Evolutionary conservation across 1,140 invertebrate genomes (phyloP), one percentile per base, ranked within the genome.

Genomic region (Drosophila cardini): DNA sequence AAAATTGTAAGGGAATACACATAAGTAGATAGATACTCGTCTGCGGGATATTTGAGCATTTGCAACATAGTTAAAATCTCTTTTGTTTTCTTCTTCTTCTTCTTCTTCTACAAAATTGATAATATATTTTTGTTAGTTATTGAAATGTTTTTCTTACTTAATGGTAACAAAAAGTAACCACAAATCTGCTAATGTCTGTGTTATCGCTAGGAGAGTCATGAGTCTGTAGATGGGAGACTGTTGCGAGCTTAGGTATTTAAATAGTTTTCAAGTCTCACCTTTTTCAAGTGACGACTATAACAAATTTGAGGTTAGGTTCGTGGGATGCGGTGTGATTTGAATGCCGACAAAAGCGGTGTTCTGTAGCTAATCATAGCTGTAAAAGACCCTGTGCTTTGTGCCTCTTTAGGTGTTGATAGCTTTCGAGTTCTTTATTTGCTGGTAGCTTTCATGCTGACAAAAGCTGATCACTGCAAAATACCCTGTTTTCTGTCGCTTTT

Each of bases 11-110:
- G 30, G 50, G 50, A 26, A 57, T 46, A 60, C n/a, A 45, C 40
- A 40, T 4, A 18, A 30, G 15, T 57, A 32, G 18, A 15, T 50
- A 48, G 46, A 42, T 65, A 58, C 45, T 72, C 67, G 48, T 70
- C n/a, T 55, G 9, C 36, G 38, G 36, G 32, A 34, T 63, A 42
- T 46, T 72, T 67, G 63, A 65, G 68, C 58, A n/a, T 30, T 56
- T 71, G 68, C 61, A 55, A 62, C 32, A 30, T 32, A 71, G 46
- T 42, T 16, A 4, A 26, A 26, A 26, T 5, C 21, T 5, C 21
- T 26, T 55, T 63, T 34, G 7, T 4, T 16, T 46, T 48, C 21
- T 5, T 45, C 13, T 13, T 45, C 48, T 8, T 43, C 5, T n/a
- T 7, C 21, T 18, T 32, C 52, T 10, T 45, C 15, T 46, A 10